phyloP scores from a whole-genome alignment of 1,140 invertebrate species.

The Thaumatotibia leucotreta region DNA sequence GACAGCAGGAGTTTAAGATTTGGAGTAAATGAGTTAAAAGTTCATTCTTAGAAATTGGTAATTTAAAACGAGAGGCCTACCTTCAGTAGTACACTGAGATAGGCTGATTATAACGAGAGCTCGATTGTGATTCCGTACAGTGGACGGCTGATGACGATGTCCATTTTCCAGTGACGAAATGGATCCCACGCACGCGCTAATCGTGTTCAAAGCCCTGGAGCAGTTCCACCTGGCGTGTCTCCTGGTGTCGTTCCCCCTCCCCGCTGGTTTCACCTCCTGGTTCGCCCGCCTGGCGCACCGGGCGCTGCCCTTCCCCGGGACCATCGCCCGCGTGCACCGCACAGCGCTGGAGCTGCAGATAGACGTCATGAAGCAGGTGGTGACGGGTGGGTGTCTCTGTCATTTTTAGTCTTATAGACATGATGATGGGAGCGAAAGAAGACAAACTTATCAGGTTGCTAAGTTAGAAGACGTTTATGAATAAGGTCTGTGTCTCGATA shows the following conservation, averaged over 20 bases:
- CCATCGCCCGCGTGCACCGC: slow-evolving; percentile 87
- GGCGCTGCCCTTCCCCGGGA: slow-evolving; percentile 84
- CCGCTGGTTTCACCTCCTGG: slow-evolving; percentile 91
- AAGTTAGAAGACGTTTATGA: too few species aligned
- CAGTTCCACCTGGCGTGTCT: slow-evolving; percentile 87
- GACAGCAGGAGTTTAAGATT: too few species aligned
- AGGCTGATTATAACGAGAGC: too few species aligned
- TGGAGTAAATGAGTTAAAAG: too few species aligned
- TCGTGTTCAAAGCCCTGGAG: slow-evolving; percentile 85
- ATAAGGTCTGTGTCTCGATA: too few species aligned
- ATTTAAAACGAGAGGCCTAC: too few species aligned
- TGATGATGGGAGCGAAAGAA: too few species aligned
- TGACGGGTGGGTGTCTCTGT: slow-evolving; percentile 79
- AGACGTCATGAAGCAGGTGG: slow-evolving; percentile 90
- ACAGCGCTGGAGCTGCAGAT: slow-evolving; percentile 91
- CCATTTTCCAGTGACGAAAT: slow-evolving; percentile 82
- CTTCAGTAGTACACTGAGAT: too few species aligned
- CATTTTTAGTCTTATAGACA: too few species aligned
- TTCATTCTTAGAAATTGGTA: too few species aligned
- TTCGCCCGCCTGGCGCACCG: slow-evolving; percentile 90
- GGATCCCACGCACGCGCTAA: slow-evolving; percentile 79
- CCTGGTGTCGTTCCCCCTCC: slow-evolving; percentile 87
- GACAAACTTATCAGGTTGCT: too few species aligned
- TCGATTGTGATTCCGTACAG: too few species aligned
- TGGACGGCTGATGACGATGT: slow-evolving; percentile 4